These are phyloP conservation scores for Acipenser ruthenus DNA, from an alignment of 2,797 vertebrate genomes.

Conservation along the genomic window DNA sequence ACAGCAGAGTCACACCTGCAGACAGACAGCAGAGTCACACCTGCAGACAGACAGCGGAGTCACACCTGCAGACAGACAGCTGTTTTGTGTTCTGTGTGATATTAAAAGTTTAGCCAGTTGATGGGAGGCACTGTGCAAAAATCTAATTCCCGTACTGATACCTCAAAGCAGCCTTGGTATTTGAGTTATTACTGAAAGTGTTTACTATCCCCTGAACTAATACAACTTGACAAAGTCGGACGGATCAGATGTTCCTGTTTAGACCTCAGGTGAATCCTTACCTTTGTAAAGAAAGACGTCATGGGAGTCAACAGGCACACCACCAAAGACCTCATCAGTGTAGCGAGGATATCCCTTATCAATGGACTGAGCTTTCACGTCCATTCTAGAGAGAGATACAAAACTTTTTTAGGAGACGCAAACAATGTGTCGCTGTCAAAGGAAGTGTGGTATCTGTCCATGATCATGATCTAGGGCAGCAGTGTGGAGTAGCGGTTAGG, in stretches of 20 bases:
- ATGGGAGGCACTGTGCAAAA: too few species aligned
- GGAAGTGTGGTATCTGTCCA: not conserved
- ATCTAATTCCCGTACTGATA: too few species aligned
- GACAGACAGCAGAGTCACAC: too few species aligned
- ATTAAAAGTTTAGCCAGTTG: too few species aligned
- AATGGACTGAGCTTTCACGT: conserved; percentile 72
- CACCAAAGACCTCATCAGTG: conserved; percentile 61
- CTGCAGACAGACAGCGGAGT: too few species aligned
- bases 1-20: too few species aligned
- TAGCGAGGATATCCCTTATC: conserved; percentile 65
- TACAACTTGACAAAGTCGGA: too few species aligned
- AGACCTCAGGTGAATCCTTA: conserved; percentile 37
- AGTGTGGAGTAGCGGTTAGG: too few species aligned
- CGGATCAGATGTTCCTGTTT: too few species aligned
- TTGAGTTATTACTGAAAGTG: not conserved
- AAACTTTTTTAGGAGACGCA: not conserved
- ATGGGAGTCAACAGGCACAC: conserved; percentile 69
- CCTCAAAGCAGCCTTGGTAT: not conserved
- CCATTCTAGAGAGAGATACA: conserved; percentile 57
- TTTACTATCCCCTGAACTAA: not conserved
- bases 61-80: too few species aligned
- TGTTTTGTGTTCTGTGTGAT: too few species aligned
- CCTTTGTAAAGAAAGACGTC: conserved; percentile 82
- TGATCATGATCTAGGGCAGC: too few species aligned
- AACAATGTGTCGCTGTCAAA: not conserved